Base-by-base conservation (phyloP, 1,140 invertebrate genomes). In the Luehdorfia chinensis region DNA sequence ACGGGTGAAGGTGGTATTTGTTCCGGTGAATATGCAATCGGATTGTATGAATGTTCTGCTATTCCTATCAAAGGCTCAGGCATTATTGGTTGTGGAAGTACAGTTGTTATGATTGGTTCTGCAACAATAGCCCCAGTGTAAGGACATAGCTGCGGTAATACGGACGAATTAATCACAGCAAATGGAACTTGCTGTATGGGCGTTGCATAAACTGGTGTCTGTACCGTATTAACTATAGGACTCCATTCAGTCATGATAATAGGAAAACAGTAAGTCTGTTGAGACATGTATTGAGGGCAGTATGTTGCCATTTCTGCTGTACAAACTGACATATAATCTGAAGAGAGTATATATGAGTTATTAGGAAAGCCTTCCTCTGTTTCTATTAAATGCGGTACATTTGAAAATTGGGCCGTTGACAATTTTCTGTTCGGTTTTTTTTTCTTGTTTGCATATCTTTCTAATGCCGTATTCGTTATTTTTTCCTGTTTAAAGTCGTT, bases 291-390 rank as follows among this genome's bases (percentile, higher is more conserved):
- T 18, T 59, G 52, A 9, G 48, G 21, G 21, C 48, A 62, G 31
- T 55, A 66, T 0, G 52, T 50, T 1, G 57, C 48, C 66, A 69
- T 66, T 50, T 23, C 16, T 18, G n/a, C 2, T 13, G 34, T 21
- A 23, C 8, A 19, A 37, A 12, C 13, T 2, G 5, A 8, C 11
- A 21, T 12, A 1, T 21, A 6, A 21, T 37, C 8, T 9, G 9
- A 36, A 23, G 21, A 23, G 5, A 23, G 2, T 8, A 1, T 8
- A 8, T 23, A 23, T 23, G 5, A 23, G 5, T 23, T 23, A 0
- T 6, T 6, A 23, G 21, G 8, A 6, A 23, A 23, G 5, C n/a
- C 21, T 2, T 4, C 5, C n/a, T 23, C n/a, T 23, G 21, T 6
- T 4, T 6, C 21, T 8, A 4, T 2, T 4, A 6, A 23, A 8